These are phyloP conservation scores for Phalacrocorax brasilianus DNA, from an alignment of 2,113 vertebrate species.

Conservation along the genomic window DNA sequence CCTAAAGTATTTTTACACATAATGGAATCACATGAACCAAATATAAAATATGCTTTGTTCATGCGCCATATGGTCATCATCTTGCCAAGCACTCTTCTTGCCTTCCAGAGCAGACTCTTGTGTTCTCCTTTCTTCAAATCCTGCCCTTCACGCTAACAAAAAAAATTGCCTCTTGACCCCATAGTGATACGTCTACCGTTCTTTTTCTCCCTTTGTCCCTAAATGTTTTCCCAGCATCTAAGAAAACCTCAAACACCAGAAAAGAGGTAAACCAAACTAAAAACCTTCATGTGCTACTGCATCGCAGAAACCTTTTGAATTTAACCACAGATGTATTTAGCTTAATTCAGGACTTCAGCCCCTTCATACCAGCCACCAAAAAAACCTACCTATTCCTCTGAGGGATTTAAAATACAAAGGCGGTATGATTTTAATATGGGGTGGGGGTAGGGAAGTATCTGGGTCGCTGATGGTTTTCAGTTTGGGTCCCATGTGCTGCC, in stretches of 20 bases:
- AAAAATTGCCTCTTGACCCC: background rate
- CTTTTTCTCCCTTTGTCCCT: background rate
- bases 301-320: background rate
- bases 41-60: constrained; percentile 47
- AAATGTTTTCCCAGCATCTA: background rate
- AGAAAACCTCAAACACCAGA: background rate
- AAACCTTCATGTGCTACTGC: background rate
- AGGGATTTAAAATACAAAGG: background rate
- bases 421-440: background rate
- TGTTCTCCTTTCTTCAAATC: background rate
- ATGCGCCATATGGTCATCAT: background rate
- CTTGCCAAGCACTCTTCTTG: constrained; percentile 2
- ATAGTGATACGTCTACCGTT: background rate
- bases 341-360: background rate
- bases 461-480: background rate
- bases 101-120: background rate
- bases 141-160: background rate
- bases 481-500: accelerated
- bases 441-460: background rate
- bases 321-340: background rate
- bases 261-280: background rate
- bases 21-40: constrained; percentile 45
- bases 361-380: background rate
- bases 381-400: background rate
- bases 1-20: constrained; percentile 11